These are phyloP conservation scores for Hirudo medicinalis DNA, from an alignment of 1,140 invertebrate genomes.

Conservation along the genomic window DNA sequence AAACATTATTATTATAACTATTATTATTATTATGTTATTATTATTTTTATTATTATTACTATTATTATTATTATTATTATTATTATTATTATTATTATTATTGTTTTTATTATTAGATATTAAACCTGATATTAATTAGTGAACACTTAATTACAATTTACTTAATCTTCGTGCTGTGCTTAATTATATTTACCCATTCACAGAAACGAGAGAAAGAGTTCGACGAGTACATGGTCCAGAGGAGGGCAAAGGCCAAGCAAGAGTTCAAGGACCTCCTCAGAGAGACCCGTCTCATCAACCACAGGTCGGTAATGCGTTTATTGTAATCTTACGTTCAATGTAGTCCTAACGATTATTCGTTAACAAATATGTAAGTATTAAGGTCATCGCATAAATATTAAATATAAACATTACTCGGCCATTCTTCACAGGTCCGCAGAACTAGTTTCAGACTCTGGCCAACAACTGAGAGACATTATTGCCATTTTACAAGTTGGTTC, in stretches of 20 bases:
- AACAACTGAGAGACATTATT: slow-evolving; percentile 71
- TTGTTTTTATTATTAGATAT: neutral
- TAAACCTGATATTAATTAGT: neutral
- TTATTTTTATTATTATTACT: neutral
- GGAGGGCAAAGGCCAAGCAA: slow-evolving; percentile 71
- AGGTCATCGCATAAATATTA: neutral
- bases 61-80: too few relatives aligned
- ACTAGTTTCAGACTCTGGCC: slow-evolving; percentile 48
- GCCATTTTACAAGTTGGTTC: slow-evolving; percentile 64
- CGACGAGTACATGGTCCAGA: slow-evolving; percentile 87
- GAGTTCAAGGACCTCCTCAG: slow-evolving; percentile 81
- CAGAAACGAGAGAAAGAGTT: slow-evolving; percentile 88
- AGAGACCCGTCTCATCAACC: slow-evolving; percentile 89
- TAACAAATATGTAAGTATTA: too few relatives aligned
- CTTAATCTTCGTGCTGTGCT: slow-evolving; percentile 13
- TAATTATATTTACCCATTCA: slow-evolving; percentile 23
- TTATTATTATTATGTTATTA: neutral
- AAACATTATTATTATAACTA: neutral
- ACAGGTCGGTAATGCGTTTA: slow-evolving; percentile 49
- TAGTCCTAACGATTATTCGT: too few relatives aligned
- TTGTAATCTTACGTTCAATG: neutral
- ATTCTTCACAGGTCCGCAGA: slow-evolving; percentile 55
- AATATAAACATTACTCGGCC: neutral
- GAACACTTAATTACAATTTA: neutral
- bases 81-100: too few relatives aligned